phyloP scores from a whole-genome alignment of 2,113 vertebrate genomes.

The Emydura subglobosa region DNA sequence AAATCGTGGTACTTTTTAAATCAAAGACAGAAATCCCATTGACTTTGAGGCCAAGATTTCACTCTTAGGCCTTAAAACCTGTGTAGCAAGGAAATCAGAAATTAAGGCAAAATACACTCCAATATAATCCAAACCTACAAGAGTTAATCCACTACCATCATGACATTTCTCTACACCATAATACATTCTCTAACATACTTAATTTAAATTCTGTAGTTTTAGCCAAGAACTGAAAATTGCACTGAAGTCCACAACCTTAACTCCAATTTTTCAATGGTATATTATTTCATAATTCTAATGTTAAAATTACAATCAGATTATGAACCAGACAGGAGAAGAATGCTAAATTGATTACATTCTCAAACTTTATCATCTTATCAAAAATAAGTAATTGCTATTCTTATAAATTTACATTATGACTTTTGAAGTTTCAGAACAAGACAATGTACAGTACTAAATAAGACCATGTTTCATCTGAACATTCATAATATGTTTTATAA shows the following conservation, averaged over 20 bases:
- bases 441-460: background rate
- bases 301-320: background rate
- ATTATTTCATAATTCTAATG: background rate
- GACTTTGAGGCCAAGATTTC: background rate
- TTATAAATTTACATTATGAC: background rate
- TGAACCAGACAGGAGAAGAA: background rate
- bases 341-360: background rate
- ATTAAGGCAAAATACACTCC: background rate
- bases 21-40: background rate
- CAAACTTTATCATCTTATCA: background rate
- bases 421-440: background rate
- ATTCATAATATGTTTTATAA: too few relatives aligned
- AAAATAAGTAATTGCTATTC: background rate
- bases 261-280: background rate
- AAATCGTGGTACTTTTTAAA: background rate
- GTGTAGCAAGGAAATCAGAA: background rate
- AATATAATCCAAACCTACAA: background rate
- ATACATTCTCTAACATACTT: background rate
- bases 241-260: background rate
- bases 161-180: background rate
- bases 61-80: background rate
- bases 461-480: background rate
- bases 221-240: background rate
- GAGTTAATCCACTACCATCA: background rate
- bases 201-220: background rate